Conservation (phyloP, 2,797 vertebrate species). For the Intellagama lesueurii region DNA sequence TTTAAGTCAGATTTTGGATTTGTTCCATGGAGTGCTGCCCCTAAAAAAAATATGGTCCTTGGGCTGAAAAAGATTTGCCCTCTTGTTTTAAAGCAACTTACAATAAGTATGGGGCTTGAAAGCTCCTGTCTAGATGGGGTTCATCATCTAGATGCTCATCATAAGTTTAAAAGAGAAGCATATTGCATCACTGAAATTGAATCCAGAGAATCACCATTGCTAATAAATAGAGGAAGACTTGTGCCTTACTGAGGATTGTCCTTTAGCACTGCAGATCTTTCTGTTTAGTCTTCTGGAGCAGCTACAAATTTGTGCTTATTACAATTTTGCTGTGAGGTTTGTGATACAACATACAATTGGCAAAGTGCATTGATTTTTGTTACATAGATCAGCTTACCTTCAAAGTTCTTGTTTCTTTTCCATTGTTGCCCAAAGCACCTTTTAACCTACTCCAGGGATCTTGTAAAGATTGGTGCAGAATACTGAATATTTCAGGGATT, state of each 20-base stretch:
- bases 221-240: background rate
- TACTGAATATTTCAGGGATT: background rate
- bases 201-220: background rate
- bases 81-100: background rate
- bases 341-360: background rate
- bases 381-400: background rate
- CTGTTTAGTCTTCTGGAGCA: background rate
- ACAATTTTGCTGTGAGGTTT: background rate
- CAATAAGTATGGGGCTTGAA: background rate
- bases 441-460: background rate
- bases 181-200: background rate
- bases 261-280: background rate
- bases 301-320: background rate
- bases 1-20: too few species aligned
- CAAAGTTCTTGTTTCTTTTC: background rate
- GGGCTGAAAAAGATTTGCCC: too few species aligned
- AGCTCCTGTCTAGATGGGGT: too few species aligned
- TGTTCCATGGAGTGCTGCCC: too few species aligned
- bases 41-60: too few species aligned
- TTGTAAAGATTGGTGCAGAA: background rate
- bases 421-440: background rate
- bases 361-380: conserved; percentile 14
- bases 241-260: too few species aligned
- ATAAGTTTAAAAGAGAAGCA: background rate
- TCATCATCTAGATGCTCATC: background rate